phyloP scores from a whole-genome alignment of 2,113 vertebrate species.

The Coreoperca whiteheadi region DNA sequence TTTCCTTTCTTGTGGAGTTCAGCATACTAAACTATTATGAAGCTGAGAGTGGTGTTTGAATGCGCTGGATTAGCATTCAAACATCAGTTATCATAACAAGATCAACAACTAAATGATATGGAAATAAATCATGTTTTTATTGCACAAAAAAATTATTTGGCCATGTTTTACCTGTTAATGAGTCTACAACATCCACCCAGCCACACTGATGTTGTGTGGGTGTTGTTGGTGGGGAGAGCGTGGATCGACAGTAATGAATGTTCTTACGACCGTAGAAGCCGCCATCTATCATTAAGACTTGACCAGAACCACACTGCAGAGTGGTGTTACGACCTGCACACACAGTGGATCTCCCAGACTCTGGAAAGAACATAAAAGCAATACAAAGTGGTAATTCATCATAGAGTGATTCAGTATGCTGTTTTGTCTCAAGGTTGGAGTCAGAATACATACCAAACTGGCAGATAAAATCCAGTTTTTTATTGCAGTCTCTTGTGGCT shows the following conservation, averaged over 20 bases:
- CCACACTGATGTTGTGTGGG: slow-evolving; percentile 79
- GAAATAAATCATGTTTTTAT: background rate
- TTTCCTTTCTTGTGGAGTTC: background rate
- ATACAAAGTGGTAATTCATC: background rate
- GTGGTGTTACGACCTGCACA: slow-evolving; percentile 83
- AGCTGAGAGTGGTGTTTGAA: background rate
- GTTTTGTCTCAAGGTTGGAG: background rate
- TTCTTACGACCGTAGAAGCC: slow-evolving; percentile 88
- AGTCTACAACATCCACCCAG: slow-evolving; percentile 83
- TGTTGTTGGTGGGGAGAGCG: slow-evolving; percentile 6
- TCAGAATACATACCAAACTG: slow-evolving; percentile 87
- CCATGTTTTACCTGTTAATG: slow-evolving; percentile 86
- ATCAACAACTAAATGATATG: background rate
- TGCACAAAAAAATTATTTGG: background rate
- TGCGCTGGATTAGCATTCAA: background rate
- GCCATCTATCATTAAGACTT: slow-evolving; percentile 87
- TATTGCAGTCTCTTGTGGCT: slow-evolving; percentile 84
- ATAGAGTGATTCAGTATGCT: background rate
- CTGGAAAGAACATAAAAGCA: slow-evolving; percentile 71
- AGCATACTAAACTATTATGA: background rate
- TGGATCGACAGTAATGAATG: slow-evolving; percentile 84
- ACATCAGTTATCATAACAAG: background rate
- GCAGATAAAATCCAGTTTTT: slow-evolving; percentile 87
- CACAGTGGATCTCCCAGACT: slow-evolving; percentile 82
- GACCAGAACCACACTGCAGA: slow-evolving; percentile 87